These are phyloP conservation scores for Macrostomum cliftonense DNA, from an alignment of 2,888 invertebrate species.

Conservation along the genomic window DNA sequence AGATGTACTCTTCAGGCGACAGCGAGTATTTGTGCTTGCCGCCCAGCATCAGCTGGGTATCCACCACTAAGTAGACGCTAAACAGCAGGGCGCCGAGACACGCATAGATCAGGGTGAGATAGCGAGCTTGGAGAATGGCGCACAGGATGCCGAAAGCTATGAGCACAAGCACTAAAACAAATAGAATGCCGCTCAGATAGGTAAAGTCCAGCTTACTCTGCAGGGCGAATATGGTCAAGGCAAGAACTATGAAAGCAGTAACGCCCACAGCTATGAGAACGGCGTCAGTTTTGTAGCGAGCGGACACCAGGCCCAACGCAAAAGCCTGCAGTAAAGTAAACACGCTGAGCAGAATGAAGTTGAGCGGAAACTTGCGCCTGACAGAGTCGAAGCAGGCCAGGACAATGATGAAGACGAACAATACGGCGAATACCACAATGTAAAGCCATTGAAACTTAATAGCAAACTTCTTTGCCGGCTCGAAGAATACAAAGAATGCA, in stretches of 20 bases:
- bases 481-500: constrained; percentile 45
- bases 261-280: constrained; percentile 70
- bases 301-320: constrained; percentile 47
- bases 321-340: constrained; percentile 48
- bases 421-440: constrained; percentile 17
- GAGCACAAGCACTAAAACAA: constrained; percentile 55
- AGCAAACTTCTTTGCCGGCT: constrained; percentile 20
- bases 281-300: constrained; percentile 44
- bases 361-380: constrained; percentile 62
- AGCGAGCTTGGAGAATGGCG: constrained; percentile 43
- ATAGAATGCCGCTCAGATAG: constrained; percentile 50
- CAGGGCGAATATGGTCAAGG: constrained; percentile 71
- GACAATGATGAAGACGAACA: constrained; percentile 54
- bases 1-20: constrained; percentile 81
- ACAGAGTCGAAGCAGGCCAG: constrained; percentile 70
- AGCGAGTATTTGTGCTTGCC: constrained; percentile 70
- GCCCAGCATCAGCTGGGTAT: constrained; percentile 73
- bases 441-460: constrained; percentile 24
- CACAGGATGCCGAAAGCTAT: constrained; percentile 59
- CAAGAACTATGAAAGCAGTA: constrained; percentile 60
- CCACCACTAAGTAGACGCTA: constrained; percentile 56
- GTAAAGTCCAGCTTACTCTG: constrained; percentile 45
- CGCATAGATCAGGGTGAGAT: constrained; percentile 48
- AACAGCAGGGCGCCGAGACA: constrained; percentile 68
- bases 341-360: constrained; percentile 66